Conservation (phyloP, 2,113 vertebrate genomes). For the Cricetomys ansorgei region DNA sequence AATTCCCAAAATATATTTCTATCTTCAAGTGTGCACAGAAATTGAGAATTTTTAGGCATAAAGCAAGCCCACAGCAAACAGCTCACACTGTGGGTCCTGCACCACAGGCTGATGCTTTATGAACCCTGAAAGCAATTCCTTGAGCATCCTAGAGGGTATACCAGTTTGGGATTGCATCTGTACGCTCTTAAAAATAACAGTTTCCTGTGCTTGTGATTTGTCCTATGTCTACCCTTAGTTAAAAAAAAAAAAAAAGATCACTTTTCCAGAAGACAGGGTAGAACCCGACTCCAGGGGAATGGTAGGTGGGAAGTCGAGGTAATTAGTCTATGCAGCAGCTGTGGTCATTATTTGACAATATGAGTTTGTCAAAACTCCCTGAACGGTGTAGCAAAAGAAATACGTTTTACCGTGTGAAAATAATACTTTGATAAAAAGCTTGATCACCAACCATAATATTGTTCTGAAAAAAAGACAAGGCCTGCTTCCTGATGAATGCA, state of each 20-base stretch:
- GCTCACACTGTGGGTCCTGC: neutral
- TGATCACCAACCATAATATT: neutral
- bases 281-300: neutral
- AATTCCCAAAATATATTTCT: slow-evolving; percentile 21
- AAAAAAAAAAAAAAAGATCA: slow-evolving; percentile 1
- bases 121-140: neutral
- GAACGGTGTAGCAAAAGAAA: slow-evolving; percentile 28
- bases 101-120: neutral
- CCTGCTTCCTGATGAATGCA: neutral
- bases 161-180: neutral
- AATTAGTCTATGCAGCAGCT: neutral
- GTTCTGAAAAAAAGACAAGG: slow-evolving; percentile 32
- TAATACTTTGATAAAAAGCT: slow-evolving; percentile 20
- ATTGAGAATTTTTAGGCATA: neutral
- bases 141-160: neutral
- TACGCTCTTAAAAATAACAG: neutral
- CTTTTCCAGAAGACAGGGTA: neutral
- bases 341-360: neutral
- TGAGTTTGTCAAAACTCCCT: slow-evolving; percentile 49
- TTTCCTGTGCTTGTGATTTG: neutral
- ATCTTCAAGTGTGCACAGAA: slow-evolving; percentile 10
- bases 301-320: neutral
- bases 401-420: slow-evolving; percentile 28
- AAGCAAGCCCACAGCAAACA: neutral
- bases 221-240: neutral